Conservation (phyloP, 2,888 invertebrate species). For the Aphrophora alni region DNA sequence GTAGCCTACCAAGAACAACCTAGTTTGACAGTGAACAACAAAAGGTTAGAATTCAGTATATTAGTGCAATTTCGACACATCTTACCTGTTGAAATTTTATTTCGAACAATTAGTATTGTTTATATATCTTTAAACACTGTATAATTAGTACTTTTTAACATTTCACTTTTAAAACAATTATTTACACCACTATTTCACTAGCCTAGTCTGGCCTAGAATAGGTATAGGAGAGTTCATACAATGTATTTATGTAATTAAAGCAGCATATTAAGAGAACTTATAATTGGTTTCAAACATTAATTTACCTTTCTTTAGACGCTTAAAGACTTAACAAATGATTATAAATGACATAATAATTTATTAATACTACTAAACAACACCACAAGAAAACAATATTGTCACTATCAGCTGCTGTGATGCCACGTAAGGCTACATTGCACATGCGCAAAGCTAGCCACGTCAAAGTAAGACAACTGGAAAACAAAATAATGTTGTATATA, state of each 20-base stretch:
- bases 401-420: conserved; percentile 55
- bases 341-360: conserved; percentile 6
- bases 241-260: neutral
- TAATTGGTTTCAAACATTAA: neutral
- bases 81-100: neutral
- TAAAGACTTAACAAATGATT: neutral
- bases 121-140: conserved; percentile 25
- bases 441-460: conserved; percentile 61
- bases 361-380: conserved; percentile 44
- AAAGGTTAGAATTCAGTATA: neutral
- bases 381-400: conserved; percentile 37
- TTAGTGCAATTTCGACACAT: neutral
- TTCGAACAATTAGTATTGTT: neutral
- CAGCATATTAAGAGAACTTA: neutral
- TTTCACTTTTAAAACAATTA: neutral
- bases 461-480: conserved; percentile 46
- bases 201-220: neutral
- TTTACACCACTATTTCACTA: conserved; percentile 17
- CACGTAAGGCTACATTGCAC: conserved; percentile 67
- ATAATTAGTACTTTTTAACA: conserved; percentile 3
- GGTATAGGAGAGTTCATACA: neutral
- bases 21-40: too few relatives aligned
- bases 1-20: too few relatives aligned
- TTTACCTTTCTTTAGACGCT: neutral
- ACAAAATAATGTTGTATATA: neutral